phyloP scores from a whole-genome alignment of 2,113 vertebrate genomes.

The Seriola aureovittata region DNA sequence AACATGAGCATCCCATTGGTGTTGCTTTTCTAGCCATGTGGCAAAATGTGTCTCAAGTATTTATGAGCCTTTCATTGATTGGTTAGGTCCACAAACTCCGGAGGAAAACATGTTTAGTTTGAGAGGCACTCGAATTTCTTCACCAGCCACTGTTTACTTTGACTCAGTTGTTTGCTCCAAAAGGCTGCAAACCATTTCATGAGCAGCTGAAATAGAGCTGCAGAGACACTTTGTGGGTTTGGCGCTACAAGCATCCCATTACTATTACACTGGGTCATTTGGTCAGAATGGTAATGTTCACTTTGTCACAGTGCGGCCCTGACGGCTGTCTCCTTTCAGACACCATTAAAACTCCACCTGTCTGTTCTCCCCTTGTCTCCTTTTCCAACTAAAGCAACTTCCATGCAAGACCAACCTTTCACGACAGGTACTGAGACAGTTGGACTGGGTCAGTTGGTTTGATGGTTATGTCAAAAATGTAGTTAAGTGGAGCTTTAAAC shows the following conservation, averaged over 20 bases:
- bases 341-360: slow-evolving; percentile 9
- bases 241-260: background rate
- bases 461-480: background rate
- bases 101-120: background rate
- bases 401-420: slow-evolving; percentile 86
- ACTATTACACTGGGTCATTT: background rate
- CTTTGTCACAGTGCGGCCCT: background rate
- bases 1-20: background rate
- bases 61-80: background rate
- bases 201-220: background rate
- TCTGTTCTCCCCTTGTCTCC: slow-evolving; percentile 80
- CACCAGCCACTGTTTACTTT: slow-evolving; percentile 3
- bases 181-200: background rate
- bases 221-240: slow-evolving; percentile 3
- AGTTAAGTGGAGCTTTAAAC: background rate
- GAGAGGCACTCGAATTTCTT: background rate
- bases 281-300: background rate
- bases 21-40: background rate
- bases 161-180: slow-evolving; percentile 4
- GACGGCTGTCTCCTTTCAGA: background rate
- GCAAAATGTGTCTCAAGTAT: background rate
- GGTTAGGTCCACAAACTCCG: background rate
- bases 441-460: background rate
- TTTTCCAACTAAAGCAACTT: slow-evolving; percentile 79
- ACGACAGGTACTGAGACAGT: slow-evolving; percentile 80